Percentiles rank a stretch among this genome's conserved stretches.
Evolutionary conservation across 2,797 vertebrate genomes (phyloP).

Genomic region (Moxostoma hubbsi): DNA sequence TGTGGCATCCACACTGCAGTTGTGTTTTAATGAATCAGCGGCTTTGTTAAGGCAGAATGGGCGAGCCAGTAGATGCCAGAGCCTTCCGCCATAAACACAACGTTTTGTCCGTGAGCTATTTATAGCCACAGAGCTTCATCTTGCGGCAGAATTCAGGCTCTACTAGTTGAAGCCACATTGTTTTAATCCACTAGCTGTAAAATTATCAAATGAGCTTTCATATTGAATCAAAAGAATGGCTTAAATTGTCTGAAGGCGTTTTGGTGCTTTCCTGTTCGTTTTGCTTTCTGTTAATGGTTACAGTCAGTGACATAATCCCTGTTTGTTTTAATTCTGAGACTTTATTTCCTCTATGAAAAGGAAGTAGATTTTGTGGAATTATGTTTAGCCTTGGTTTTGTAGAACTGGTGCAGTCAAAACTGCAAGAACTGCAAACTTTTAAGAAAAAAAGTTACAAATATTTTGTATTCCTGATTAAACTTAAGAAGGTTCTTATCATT

Average conservation of each 20-base stretch:
- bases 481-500: too few relatives aligned
- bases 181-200: neutral
- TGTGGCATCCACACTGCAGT: constrained; percentile 68
- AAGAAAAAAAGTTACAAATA: too few relatives aligned
- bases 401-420: too few relatives aligned
- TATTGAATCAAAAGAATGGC: neutral
- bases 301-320: neutral
- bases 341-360: neutral
- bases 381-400: neutral
- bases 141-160: constrained; percentile 52
- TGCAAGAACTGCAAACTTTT: too few relatives aligned
- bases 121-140: constrained; percentile 55
- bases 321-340: neutral
- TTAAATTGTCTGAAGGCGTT: neutral
- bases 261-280: neutral
- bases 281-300: neutral
- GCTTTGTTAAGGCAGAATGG: constrained; percentile 69
- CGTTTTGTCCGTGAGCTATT: constrained; percentile 55
- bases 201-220: neutral
- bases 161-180: constrained; percentile 2
- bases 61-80: constrained; percentile 39
- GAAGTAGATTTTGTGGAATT: neutral
- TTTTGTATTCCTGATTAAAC: too few relatives aligned
- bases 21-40: constrained; percentile 83
- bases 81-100: constrained; percentile 52